Evolutionary conservation across 2,113 vertebrate genomes (phyloP).

Genomic region (Atrichornis clamosus): DNA sequence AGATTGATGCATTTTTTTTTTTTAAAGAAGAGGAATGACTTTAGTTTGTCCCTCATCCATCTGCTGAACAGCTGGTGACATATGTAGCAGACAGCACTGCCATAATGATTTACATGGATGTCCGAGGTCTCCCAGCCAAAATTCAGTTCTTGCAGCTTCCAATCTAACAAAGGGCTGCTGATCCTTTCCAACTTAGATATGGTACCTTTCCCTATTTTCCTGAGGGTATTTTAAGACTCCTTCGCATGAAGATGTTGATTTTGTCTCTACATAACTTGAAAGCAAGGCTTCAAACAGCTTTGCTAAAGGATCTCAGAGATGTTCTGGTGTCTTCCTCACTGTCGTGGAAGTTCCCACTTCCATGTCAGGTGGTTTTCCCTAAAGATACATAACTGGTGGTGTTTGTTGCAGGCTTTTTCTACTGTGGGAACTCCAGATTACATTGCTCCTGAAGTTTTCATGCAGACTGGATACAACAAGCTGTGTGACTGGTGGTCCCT

Average conservation of each 20-base stretch:
- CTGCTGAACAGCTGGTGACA: background rate
- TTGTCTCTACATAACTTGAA: background rate
- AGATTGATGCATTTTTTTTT: background rate
- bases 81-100: background rate
- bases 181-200: background rate
- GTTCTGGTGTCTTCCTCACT: background rate
- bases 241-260: background rate
- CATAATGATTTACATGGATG: background rate
- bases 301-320: background rate
- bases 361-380: background rate
- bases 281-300: background rate
- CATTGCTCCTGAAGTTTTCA: slow-evolving; percentile 96
- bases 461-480: slow-evolving; percentile 98
- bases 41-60: background rate
- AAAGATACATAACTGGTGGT: background rate
- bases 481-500: slow-evolving; percentile 98
- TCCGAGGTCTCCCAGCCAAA: background rate
- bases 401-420: slow-evolving; percentile 87
- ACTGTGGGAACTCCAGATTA: slow-evolving; percentile 97
- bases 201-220: background rate
- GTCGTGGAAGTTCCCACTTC: background rate
- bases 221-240: background rate
- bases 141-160: background rate
- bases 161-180: background rate
- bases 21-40: background rate